phyloP scores from a whole-genome alignment of 2,113 vertebrate species.

The Bambusicola thoracicus region DNA sequence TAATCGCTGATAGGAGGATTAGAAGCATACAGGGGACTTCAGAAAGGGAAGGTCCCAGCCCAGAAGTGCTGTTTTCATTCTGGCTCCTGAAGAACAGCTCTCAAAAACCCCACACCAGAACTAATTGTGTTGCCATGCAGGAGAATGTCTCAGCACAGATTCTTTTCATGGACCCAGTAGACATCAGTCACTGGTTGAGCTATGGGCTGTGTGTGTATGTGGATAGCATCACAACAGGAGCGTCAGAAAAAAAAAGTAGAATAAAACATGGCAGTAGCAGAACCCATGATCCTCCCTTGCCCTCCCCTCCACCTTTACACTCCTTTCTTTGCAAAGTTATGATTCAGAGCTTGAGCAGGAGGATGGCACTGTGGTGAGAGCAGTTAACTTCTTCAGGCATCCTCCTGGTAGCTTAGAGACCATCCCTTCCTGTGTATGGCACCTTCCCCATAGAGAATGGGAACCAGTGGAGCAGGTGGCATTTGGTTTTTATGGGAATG shows the following conservation, averaged over 20 bases:
- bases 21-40: neutral
- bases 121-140: rapidly evolving
- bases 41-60: neutral
- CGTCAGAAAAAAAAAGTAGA: neutral
- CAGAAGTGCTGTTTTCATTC: neutral
- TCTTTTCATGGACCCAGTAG: neutral
- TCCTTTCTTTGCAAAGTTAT: neutral
- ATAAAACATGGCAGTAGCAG: neutral
- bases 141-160: neutral
- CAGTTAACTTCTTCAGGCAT: neutral
- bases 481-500: neutral
- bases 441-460: neutral
- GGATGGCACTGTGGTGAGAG: neutral
- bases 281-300: neutral
- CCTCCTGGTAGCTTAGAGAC: neutral
- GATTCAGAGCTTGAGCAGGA: neutral
- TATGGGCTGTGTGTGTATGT: rapidly evolving
- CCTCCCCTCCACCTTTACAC: neutral
- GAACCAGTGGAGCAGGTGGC: neutral
- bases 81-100: neutral
- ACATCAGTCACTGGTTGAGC: neutral
- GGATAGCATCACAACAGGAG: neutral
- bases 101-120: neutral
- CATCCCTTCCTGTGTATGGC: neutral
- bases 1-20: constrained; percentile 37